phyloP scores from a whole-genome alignment of 2,888 invertebrate species.

The Epirrhoe tristata region DNA sequence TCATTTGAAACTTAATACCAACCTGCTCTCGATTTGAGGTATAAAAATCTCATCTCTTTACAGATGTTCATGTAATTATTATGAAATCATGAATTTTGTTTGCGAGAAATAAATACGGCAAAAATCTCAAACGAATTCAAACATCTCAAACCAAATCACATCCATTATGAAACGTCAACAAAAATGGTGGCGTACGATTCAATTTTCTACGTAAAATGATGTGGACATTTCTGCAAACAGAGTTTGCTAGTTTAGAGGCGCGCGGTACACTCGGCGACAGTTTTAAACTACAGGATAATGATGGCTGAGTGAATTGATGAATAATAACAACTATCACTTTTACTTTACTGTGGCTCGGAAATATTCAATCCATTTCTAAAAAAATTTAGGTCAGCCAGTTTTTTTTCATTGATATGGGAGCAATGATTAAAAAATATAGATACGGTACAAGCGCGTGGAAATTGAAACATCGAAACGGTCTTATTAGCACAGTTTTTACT shows the following conservation, averaged over 20 bases:
- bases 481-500: too few species aligned
- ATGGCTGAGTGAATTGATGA: too few species aligned
- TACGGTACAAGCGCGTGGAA: too few species aligned
- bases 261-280: background rate
- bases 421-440: too few species aligned
- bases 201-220: slow-evolving; percentile 7
- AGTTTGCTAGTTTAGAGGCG: slow-evolving; percentile 5
- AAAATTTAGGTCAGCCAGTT: too few species aligned
- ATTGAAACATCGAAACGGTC: too few species aligned
- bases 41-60: background rate
- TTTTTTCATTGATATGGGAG: too few species aligned
- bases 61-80: background rate
- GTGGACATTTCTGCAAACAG: slow-evolving; percentile 23
- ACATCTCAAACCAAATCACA: slow-evolving; percentile 1
- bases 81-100: background rate
- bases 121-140: background rate
- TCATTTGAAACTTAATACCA: background rate
- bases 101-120: background rate
- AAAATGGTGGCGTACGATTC: background rate
- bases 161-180: slow-evolving; percentile 2
- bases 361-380: too few species aligned
- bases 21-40: background rate
- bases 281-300: background rate
- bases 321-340: too few species aligned
- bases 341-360: too few species aligned